Base-by-base conservation (phyloP, 2,113 vertebrate species). In the Cyprinodon variegatus region DNA sequence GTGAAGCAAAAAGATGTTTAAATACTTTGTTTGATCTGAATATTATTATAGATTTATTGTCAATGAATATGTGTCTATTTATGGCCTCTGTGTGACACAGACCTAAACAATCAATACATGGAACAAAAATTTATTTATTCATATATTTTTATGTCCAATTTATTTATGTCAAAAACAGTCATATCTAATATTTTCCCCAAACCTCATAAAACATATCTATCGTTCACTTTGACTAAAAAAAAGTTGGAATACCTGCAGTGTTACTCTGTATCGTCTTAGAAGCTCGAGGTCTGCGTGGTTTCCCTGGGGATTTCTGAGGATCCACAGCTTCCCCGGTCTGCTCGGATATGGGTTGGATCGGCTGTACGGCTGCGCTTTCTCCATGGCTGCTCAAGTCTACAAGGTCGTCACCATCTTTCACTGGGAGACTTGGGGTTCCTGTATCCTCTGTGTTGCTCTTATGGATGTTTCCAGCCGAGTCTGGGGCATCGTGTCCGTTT, bases 261-360 rank as follows among this genome's bases (percentile, higher is more conserved):
- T 83, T 88, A 11, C 48, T 73, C 87, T 45, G 83, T 13, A 84
- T 59, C 59, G 87, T 78, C 69, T 92, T 92, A 63, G 91, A 84
- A 78, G 82, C 14, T 72, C 91, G 83, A 85, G 90, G 90, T 91
- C 89, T 93, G 22, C 90, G 84, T 66, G 78, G 72, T 87, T 89
- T 93, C 74, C 86, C 77, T 86, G 86, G 85, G 59, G 76, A 86
- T 86, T 86, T 91, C 75, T 77, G 50, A 36, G 3, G 60, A 22
- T 67, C 79, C 65, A 70, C 63, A 61, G 74, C 62, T 46, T 81
- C n/a, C 40, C 57, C 66, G 3, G 60, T 20, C 29, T 57, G 71
- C 60, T 87, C 88, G 20, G 78, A 66, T 46, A 82, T 70, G 45
- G 84, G 89, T 43, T 90, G 90, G 22, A 87, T 83, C 29, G 83